Percentiles rank a stretch among this genome's conserved stretches.
These are phyloP conservation scores for Muscicapa comitata DNA, from an alignment of 2,797 vertebrate species.

Conservation along the genomic window DNA sequence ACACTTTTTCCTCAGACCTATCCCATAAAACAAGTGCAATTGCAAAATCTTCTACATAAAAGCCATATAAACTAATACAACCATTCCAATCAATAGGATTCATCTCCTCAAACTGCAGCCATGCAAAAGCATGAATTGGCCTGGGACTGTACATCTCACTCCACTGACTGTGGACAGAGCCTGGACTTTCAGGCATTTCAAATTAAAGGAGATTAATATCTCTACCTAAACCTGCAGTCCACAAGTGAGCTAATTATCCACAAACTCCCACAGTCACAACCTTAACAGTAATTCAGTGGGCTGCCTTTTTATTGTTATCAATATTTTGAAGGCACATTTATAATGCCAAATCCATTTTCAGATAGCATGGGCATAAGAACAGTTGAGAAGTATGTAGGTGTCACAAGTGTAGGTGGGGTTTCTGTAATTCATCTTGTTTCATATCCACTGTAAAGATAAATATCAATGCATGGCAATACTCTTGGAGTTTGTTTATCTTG, in stretches of 20 bases:
- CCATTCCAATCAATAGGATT: not conserved
- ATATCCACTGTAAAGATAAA: constrained; percentile 16
- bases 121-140: not conserved
- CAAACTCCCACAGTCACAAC: not conserved
- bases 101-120: not conserved
- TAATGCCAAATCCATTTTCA: constrained; percentile 3
- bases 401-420: not conserved
- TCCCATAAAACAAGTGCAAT: not conserved
- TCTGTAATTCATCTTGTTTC: constrained; percentile 24
- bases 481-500: not conserved
- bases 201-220: not conserved
- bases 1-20: not conserved
- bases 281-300: not conserved
- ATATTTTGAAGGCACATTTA: constrained; percentile 26
- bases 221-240: not conserved
- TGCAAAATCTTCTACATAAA: not conserved
- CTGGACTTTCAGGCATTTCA: not conserved
- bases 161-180: not conserved
- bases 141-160: not conserved
- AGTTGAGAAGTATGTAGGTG: constrained; percentile 10
- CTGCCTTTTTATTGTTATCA: constrained; percentile 23
- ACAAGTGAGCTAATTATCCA: not conserved
- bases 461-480: not conserved
- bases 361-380: not conserved
- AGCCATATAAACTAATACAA: not conserved